Evolutionary conservation across 2,113 vertebrate species (phyloP).

Genomic region (Nibea albiflora): DNA sequence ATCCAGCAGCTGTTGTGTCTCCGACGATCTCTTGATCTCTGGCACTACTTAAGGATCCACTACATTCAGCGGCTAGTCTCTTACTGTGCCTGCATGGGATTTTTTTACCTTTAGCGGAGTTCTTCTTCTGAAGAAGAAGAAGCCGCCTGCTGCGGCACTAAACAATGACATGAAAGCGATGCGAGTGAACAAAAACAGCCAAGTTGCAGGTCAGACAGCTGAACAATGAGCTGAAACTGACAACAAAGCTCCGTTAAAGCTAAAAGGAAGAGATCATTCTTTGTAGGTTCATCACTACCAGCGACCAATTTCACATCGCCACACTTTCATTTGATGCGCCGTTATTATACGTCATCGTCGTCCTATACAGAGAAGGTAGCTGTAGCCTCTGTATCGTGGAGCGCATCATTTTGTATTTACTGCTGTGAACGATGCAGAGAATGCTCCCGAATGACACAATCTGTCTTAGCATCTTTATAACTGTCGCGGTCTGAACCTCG

Average conservation of each 20-base stretch:
- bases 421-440: slow-evolving; percentile 5
- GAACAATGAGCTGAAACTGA: neutral
- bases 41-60: neutral
- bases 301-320: neutral
- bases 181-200: neutral
- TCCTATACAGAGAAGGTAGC: neutral
- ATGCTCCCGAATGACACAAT: neutral
- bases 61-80: neutral
- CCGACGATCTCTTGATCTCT: too few species aligned
- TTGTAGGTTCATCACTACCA: neutral
- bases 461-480: neutral
- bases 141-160: neutral
- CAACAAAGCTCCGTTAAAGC: neutral
- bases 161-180: neutral
- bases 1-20: too few species aligned
- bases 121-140: neutral
- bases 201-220: neutral
- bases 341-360: neutral
- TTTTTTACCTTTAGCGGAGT: too few species aligned
- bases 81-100: neutral
- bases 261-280: neutral
- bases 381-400: neutral
- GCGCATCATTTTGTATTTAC: neutral
- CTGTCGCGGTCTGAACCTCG: neutral
- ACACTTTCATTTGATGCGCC: neutral